Evolutionary conservation across 1,140 invertebrate species (phyloP).

Genomic region (Drosophila nannoptera): DNA sequence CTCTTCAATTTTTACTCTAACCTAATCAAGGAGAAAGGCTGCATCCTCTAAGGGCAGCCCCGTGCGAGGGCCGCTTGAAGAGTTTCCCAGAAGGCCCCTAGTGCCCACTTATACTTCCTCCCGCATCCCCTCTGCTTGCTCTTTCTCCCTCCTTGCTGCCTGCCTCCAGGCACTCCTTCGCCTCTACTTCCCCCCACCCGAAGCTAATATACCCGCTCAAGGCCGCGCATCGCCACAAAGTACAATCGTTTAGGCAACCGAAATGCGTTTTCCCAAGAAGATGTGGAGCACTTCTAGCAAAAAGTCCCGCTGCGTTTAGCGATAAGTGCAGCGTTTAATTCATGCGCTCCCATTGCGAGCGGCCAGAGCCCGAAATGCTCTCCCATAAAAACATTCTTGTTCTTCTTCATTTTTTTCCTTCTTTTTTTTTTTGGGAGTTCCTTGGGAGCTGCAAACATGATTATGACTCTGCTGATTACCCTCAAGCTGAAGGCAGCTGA

Average conservation of each 20-base stretch:
- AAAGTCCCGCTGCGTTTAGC: conserved; percentile 33
- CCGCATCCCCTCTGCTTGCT: too few species aligned
- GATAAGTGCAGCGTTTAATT: conserved; percentile 42
- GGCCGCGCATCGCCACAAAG: conserved; percentile 13
- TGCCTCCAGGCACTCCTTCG: too few species aligned
- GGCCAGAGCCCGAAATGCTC: not conserved
- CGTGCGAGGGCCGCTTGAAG: too few species aligned
- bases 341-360: conserved; percentile 17
- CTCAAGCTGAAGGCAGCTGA: conserved; percentile 25
- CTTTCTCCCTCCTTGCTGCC: too few species aligned
- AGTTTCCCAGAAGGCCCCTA: too few species aligned
- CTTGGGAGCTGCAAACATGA: not conserved
- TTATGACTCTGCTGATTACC: too few species aligned
- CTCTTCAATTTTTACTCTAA: too few species aligned
- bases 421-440: conserved; percentile 9
- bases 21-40: too few species aligned
- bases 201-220: not conserved
- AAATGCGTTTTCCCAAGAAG: conserved; percentile 31
- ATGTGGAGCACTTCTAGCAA: conserved; percentile 4
- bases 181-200: too few species aligned
- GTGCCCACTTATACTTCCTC: too few species aligned
- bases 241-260: conserved; percentile 9
- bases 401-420: too few species aligned
- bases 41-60: too few species aligned
- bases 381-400: conserved; percentile 13